phyloP scores from a whole-genome alignment of 2,888 invertebrate genomes.

The Tridacna gigas region DNA sequence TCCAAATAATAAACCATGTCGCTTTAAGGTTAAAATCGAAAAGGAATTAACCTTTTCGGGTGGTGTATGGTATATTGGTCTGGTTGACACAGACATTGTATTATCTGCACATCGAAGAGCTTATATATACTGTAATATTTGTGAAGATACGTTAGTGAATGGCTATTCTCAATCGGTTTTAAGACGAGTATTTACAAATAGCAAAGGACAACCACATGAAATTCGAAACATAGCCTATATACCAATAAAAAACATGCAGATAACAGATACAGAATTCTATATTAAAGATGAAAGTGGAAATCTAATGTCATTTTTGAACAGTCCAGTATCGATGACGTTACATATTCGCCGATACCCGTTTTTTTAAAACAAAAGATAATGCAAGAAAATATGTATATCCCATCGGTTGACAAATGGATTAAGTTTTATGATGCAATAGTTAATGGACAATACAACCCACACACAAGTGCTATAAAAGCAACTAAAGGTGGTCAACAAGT shows the following conservation, averaged over 20 bases:
- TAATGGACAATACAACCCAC: not conserved
- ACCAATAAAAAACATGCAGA: constrained; percentile 22
- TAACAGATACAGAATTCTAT: constrained; percentile 27
- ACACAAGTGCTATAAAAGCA: not conserved
- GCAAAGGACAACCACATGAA: not conserved
- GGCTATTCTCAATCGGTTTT: constrained; percentile 26
- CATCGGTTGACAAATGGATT: constrained; percentile 31
- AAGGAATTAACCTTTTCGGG: constrained; percentile 1
- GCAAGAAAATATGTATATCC: not conserved
- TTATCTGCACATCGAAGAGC: not conserved
- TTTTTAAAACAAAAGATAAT: too few species aligned
- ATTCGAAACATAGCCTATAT: constrained; percentile 30
- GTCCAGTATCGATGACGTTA: constrained; percentile 28
- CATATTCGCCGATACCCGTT: constrained; percentile 14
- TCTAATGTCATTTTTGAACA: constrained; percentile 24
- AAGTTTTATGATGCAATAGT: constrained; percentile 28
- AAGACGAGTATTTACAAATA: constrained; percentile 23
- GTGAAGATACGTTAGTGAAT: constrained; percentile 27
- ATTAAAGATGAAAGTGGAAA: constrained; percentile 26
- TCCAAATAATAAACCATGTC: constrained; percentile 27
- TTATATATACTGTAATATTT: constrained; percentile 40
- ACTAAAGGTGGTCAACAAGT: not conserved
- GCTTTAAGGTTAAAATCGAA: constrained; percentile 19
- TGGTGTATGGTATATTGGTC: constrained; percentile 8
- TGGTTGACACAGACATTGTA: not conserved